A percentile compares a stretch with the other conserved stretches of the same genome.
Evolutionary conservation across 1,140 invertebrate genomes (phyloP).

Genomic region (Episyrphus balteatus): DNA sequence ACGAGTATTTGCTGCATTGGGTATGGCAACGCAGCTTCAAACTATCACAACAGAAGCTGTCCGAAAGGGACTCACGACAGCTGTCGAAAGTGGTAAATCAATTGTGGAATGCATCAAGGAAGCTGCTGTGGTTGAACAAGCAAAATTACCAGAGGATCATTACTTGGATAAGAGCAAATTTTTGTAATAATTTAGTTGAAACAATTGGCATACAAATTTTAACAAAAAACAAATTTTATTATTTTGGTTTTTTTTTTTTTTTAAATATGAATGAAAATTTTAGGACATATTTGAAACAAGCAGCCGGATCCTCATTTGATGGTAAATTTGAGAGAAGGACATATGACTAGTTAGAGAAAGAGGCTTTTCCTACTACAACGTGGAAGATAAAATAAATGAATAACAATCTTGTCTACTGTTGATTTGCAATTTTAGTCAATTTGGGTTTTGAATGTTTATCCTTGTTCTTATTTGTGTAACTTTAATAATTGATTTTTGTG

Average conservation of each 20-base stretch:
- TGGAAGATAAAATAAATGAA: too few species aligned
- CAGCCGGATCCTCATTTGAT: neutral
- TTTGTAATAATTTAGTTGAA: conserved; percentile 14
- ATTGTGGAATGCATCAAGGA: conserved; percentile 44
- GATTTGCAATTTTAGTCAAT: too few species aligned
- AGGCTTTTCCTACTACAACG: too few species aligned
- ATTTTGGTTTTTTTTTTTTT: neutral
- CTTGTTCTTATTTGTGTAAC: too few species aligned
- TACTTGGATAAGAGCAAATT: conserved; percentile 39
- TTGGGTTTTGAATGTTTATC: too few species aligned
- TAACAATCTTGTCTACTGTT: too few species aligned
- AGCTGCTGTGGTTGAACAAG: conserved; percentile 25
- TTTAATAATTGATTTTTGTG: too few species aligned
- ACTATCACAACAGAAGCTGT: conserved; percentile 50
- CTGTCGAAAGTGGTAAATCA: conserved; percentile 40
- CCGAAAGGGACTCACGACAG: conserved; percentile 45
- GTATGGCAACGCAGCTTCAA: conserved; percentile 47
- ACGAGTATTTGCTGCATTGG: conserved; percentile 52
- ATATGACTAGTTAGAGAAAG: too few species aligned
- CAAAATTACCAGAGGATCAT: conserved; percentile 38
- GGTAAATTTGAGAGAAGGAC: too few species aligned
- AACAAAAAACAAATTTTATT: neutral
- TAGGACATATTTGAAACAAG: neutral
- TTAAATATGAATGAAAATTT: neutral
- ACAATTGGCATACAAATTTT: neutral